Base-by-base conservation (phyloP, 2,888 invertebrate genomes). In the Macrosoma leucophasiata region DNA sequence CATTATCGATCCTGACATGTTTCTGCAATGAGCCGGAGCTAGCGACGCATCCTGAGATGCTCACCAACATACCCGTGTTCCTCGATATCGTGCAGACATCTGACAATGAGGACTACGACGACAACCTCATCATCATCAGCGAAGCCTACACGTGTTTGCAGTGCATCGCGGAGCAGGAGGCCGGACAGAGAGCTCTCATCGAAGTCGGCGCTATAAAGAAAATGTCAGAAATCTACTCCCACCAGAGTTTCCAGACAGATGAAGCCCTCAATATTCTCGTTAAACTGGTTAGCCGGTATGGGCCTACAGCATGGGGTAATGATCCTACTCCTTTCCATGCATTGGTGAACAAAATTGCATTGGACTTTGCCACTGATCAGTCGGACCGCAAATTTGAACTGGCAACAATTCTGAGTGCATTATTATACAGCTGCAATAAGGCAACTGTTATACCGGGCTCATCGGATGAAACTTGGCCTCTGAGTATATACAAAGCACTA, bases 351-450 rank as follows among this genome's bases (percentile, higher is more conserved):
- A 92, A 94, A 74, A 91, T 96, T 43, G 88, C 94, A 0, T 72
- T 94, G 26, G 95, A 96, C 62, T 95, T 96, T 85, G 93, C 94
- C 58, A 92, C 93, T 0, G 95, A 96, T 70, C 91, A 94, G 46
- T 93, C 93, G 1, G 94, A 95, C 52, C 86, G 93, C 39, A 97
- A 97, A 72, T 97, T 96, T 78, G 94, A 95, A 65, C 67, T 96
- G 29, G 95, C 95, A 55, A 86, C 89, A n/a, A 90, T 92, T 44
- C 73, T 96, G 22, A 89, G 91, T 55, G 89, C 91, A 2, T 78
- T 95, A 13, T 62, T 95, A 15, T 88, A 88, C 47, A 92, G 91
- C 46, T 91, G 93, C 52, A 89, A 91, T 17, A 88, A 88, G 54
- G 86, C 88, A 35, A 82, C 88, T 3, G 87, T 92, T 21, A 62